Evolutionary conservation across 1,140 invertebrate genomes (phyloP), one percentile per base, ranked within the genome.

Genomic region (Drosophila busckii): DNA sequence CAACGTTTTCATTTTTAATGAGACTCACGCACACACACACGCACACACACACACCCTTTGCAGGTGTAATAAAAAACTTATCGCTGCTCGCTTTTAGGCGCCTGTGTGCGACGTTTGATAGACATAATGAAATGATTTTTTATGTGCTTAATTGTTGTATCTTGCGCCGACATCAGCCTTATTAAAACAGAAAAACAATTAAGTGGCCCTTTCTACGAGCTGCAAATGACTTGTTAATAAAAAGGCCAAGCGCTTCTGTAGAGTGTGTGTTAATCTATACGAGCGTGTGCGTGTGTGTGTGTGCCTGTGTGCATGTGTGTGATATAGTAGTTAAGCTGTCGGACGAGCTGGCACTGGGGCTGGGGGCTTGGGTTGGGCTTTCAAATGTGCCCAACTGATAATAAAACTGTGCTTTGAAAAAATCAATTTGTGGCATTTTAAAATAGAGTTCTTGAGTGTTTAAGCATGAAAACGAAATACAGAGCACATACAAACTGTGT

Each of bases 81-180:
- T 76, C 71, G 70, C 49, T 45, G 58, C 29, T 68, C 52, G 53
- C 70, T 76, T 61, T 65, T 61, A 56, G 70, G 70, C 65, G 50
- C 48, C 26, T 32, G 25, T 65, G 37, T 55, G 41, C 69, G 54
- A 46, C 70, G 35, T 69, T 68, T 78, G 68, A 73, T 67, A 78
- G 75, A 78, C 73, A 80, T 67, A 73, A 73, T 68, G 61, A 78
- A 78, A 80, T 78, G 73, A 80, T 80, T 78, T 78, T 78, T 70
- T 78, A 60, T 67, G 53, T 80, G 59, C 68, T 73, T 78, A 78
- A 78, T 64, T 73, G 53, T 49, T 71, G 56, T 78, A 68, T 78
- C 56, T 54, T 40, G 52, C 17, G 40, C 52, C 62, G 59, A 73
- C 63, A 56, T 68, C 69, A 59, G 48, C 63, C 55, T 61, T 73